Base-by-base conservation (phyloP, 2,888 invertebrate genomes). In the Drosophila parthenogenetica region DNA sequence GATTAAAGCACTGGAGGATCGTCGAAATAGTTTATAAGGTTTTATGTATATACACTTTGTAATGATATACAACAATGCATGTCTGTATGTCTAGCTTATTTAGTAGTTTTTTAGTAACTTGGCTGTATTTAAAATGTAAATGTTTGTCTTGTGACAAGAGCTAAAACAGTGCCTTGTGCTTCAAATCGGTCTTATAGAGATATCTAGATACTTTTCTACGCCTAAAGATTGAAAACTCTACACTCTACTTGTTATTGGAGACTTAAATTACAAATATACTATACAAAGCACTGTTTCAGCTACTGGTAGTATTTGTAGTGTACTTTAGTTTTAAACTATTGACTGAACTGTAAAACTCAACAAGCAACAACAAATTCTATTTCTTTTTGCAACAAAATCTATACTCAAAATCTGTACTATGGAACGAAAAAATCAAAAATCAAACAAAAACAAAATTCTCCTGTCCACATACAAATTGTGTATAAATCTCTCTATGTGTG, bases 301-400 rank as follows among this genome's bases (percentile, higher is more conserved):
- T 79, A 67, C 64, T 46, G 81, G 68, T 86, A 70, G 61, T 57
- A n/a, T 53, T 64, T 62, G 66, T 64, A 61, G 60, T 22, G 5
- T 46, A 35, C 7, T 3, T 35, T 35, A 29, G 29, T 5, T 29
- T 8, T 29, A 29, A 51, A 63, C 13, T 72, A 55, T 65, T 65
- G 29, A 48, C 42, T 68, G 62, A 75, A 76, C 67, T 73, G 68
- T 85, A 55, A 69, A 70, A 77, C 77, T 90, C 77, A 90, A 87
- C 66, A 71, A 77, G 74, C 79, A 89, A 81, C 80, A 86, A 77
- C 60, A 74, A 89, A 89, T 85, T 87, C 60, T 77, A 69, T 90
- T 73, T 82, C 80, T 90, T 90, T 90, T 90, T 79, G 60, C 79
- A 76, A 79, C 2, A 81, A 69, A 67, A 74, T 57, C 57, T 63